These are phyloP conservation scores for Hormaphis cornu DNA, from an alignment of 1,140 invertebrate species.

Conservation along the genomic window DNA sequence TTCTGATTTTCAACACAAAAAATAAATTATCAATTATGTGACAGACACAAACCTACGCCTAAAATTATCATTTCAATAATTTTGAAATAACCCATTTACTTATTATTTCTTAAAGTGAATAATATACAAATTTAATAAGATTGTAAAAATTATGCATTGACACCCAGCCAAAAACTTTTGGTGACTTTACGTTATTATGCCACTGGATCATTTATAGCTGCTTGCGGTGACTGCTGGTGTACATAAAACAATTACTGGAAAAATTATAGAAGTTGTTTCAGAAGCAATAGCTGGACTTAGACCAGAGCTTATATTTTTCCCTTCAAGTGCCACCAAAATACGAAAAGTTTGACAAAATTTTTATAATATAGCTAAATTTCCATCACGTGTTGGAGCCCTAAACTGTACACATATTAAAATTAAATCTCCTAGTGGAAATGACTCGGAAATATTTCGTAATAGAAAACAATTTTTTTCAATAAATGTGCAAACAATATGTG, in stretches of 20 bases:
- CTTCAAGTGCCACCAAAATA: slow-evolving; percentile 35
- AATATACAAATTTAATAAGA: too few species aligned
- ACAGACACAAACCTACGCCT: too few species aligned
- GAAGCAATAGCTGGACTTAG: not conserved
- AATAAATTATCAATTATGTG: too few species aligned
- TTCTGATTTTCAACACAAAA: not conserved
- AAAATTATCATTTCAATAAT: too few species aligned
- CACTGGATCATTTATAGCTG: slow-evolving; percentile 38
- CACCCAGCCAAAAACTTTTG: slow-evolving; percentile 32
- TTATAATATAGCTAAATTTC: too few species aligned
- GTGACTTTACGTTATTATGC: too few species aligned
- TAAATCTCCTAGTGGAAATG: slow-evolving; percentile 37
- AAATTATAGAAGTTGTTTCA: slow-evolving; percentile 6
- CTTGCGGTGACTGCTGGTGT: not conserved
- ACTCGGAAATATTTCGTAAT: slow-evolving; percentile 43
- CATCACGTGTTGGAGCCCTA: too few species aligned
- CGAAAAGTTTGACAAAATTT: slow-evolving; percentile 36
- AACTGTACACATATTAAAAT: too few species aligned
- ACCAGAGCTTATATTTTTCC: slow-evolving; percentile 36
- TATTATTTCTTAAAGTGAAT: not conserved
- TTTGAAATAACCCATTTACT: not conserved
- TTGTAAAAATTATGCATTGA: slow-evolving; percentile 32
- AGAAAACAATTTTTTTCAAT: slow-evolving; percentile 43
- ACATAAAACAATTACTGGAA: slow-evolving; percentile 1
- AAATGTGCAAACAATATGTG: slow-evolving; percentile 43